These are phyloP conservation scores for Phymanthus crucifer DNA, from an alignment of 92 coral and sea anemone genomes.

Conservation along the genomic window DNA sequence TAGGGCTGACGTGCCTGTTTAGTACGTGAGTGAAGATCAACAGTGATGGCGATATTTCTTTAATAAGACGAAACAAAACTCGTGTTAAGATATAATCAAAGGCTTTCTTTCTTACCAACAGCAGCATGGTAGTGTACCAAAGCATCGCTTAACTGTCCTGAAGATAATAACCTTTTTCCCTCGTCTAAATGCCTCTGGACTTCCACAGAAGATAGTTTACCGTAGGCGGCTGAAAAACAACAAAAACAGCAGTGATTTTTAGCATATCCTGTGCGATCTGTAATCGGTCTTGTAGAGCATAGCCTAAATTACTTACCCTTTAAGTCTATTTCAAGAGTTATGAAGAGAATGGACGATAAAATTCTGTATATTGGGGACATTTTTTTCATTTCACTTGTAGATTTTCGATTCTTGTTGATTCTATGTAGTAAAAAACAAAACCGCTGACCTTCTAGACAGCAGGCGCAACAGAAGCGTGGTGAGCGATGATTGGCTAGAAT, in stretches of 20 bases:
- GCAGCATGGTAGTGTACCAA: slow-evolving; percentile 96
- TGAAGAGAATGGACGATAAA: slow-evolving; percentile 59
- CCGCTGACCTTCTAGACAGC: slow-evolving; percentile 81
- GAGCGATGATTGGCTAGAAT: slow-evolving; percentile 76
- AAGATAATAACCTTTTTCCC: slow-evolving; percentile 81
- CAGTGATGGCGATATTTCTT: neutral
- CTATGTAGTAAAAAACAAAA: slow-evolving; percentile 37
- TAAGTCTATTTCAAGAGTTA: slow-evolving; percentile 34
- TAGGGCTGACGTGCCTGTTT: neutral
- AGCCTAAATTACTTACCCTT: slow-evolving; percentile 49
- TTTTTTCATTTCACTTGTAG: slow-evolving; percentile 10
- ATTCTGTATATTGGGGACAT: slow-evolving; percentile 74
- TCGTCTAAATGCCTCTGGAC: slow-evolving; percentile 85
- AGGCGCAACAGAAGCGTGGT: slow-evolving; percentile 97
- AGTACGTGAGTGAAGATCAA: neutral
- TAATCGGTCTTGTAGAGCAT: neutral
- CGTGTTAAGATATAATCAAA: neutral
- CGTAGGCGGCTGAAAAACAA: slow-evolving; percentile 54
- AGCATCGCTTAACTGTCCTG: slow-evolving; percentile 96
- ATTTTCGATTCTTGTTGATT: slow-evolving; percentile 13
- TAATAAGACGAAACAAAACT: neutral
- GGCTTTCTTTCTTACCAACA: slow-evolving; percentile 69
- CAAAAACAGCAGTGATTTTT: neutral
- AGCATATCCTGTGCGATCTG: neutral
- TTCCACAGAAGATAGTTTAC: slow-evolving; percentile 73